A percentile compares a stretch with the other conserved stretches of the same genome.
These are phyloP conservation scores for Chrysomela aeneicollis DNA, from an alignment of 2,888 invertebrate genomes.

Conservation along the genomic window DNA sequence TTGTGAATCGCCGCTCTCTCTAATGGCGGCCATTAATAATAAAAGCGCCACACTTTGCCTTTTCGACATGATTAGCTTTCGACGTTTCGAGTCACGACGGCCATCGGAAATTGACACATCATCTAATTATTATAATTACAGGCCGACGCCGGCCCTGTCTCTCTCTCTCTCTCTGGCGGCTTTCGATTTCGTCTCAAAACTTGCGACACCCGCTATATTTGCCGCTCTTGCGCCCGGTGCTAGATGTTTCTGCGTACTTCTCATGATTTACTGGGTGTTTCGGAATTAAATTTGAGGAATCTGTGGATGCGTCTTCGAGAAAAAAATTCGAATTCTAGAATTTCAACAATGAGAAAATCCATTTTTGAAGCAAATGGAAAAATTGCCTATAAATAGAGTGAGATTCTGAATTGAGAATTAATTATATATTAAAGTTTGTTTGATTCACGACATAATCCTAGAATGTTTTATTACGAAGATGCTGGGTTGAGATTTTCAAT, in stretches of 20 bases:
- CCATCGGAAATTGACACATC: slow-evolving; percentile 1
- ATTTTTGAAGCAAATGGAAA: too few species aligned
- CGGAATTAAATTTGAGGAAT: too few species aligned
- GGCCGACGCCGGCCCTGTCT: slow-evolving; percentile 1
- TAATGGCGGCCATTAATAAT: slow-evolving; percentile 47
- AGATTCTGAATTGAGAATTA: too few species aligned
- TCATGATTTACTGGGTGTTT: too few species aligned
- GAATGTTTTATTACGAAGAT: too few species aligned
- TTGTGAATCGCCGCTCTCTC: slow-evolving; percentile 38
- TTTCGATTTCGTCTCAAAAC: background rate
- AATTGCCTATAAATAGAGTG: too few species aligned
- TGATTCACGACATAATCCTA: too few species aligned
- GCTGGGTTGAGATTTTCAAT: too few species aligned
- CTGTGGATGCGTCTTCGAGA: too few species aligned
- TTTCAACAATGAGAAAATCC: too few species aligned
- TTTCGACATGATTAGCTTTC: slow-evolving; percentile 17
- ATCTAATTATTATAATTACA: background rate
- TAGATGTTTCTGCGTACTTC: background rate
- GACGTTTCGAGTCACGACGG: slow-evolving; percentile 34
- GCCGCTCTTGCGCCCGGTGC: slow-evolving; percentile 9
- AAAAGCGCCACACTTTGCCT: slow-evolving; percentile 46
- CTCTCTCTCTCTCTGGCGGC: background rate
- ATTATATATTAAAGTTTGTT: too few species aligned
- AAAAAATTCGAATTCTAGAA: too few species aligned
- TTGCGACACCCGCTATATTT: slow-evolving; percentile 11